phyloP scores from a whole-genome alignment of 2,797 vertebrate genomes.

The Busarellus nigricollis region DNA sequence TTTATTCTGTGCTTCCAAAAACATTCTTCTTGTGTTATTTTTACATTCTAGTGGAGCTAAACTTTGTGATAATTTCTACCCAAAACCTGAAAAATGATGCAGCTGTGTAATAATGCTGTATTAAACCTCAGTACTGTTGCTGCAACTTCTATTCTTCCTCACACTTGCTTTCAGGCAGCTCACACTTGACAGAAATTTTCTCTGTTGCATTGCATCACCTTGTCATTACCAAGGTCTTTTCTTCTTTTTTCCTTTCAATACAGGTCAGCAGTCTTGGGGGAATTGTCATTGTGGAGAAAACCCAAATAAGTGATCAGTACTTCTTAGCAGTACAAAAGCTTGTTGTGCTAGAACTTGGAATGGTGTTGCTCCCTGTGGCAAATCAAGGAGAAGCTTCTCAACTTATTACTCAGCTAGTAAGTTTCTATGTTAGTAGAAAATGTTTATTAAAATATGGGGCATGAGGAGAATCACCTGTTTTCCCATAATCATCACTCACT shows the following conservation, averaged over 20 bases:
- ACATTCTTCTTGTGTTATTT: not conserved
- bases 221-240: not conserved
- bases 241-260: not conserved
- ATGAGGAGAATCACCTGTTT: not conserved
- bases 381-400: constrained; percentile 85
- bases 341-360: constrained; percentile 87
- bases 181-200: not conserved
- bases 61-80: not conserved
- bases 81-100: not conserved
- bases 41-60: not conserved
- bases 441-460: not conserved
- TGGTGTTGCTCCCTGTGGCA: constrained; percentile 85
- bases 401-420: constrained; percentile 87
- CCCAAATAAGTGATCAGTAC: constrained; percentile 84
- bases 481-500: not conserved
- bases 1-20: not conserved
- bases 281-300: constrained; percentile 87
- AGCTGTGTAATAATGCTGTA: not conserved
- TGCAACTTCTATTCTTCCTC: not conserved
- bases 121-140: not conserved
- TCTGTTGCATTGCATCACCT: not conserved
- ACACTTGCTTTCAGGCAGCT: not conserved
- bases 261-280: constrained; percentile 81
- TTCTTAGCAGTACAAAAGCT: constrained; percentile 86
- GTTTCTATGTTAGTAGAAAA: not conserved